Evolutionary conservation across 2,888 invertebrate genomes (phyloP).

Genomic region (Tortrix viridana): DNA sequence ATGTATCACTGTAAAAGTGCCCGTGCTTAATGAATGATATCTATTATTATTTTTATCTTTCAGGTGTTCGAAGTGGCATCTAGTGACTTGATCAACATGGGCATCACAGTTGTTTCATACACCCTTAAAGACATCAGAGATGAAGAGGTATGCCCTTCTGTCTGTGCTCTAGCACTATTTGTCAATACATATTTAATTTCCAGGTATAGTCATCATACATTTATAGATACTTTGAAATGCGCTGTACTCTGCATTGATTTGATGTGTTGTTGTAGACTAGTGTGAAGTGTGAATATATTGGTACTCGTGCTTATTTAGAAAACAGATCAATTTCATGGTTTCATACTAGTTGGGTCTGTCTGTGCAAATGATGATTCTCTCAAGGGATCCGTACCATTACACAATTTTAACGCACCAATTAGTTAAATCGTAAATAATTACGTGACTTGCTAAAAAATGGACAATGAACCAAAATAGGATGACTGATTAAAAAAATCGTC

Average conservation of each 20-base stretch:
- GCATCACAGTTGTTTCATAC: conserved; percentile 97
- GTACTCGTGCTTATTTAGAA: conserved; percentile 5
- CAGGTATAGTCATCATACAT: conserved; percentile 8
- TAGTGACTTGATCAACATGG: conserved; percentile 97
- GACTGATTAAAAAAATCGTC: too few species aligned
- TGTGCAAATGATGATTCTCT: too few species aligned
- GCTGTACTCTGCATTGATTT: conserved; percentile 7
- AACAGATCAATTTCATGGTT: conserved; percentile 7
- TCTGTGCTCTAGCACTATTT: neutral
- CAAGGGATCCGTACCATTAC: too few species aligned
- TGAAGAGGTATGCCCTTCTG: conserved; percentile 89
- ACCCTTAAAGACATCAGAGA: conserved; percentile 97
- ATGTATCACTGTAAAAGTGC: too few species aligned
- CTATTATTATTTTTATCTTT: conserved; percentile 36
- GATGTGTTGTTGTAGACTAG: neutral
- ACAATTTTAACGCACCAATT: too few species aligned
- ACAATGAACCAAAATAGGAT: too few species aligned
- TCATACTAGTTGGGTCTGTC: conserved; percentile 7
- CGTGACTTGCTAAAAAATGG: too few species aligned
- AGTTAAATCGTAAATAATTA: too few species aligned
- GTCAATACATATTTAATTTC: neutral
- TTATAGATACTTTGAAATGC: conserved; percentile 2
- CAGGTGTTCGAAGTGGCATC: conserved; percentile 97
- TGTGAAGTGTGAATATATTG: neutral
- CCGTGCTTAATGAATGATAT: too few species aligned